A percentile compares a stretch with the other conserved stretches of the same genome.
Conservation (phyloP, 2,113 vertebrate genomes). For the Gulo gulo region DNA sequence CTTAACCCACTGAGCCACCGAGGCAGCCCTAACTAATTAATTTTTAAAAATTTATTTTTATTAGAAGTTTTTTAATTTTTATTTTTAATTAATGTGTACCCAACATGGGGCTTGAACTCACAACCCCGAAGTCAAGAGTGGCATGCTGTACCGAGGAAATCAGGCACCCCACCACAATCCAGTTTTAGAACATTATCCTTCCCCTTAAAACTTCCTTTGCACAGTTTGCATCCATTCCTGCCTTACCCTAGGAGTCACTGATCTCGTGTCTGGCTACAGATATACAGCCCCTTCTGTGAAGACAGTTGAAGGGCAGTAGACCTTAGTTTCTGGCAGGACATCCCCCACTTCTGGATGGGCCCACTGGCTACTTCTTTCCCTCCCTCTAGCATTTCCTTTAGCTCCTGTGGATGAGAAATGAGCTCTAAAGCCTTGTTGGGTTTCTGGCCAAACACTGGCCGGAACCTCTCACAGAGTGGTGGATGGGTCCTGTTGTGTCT, state of each 20-base stretch:
- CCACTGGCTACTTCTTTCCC: not conserved
- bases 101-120: not conserved
- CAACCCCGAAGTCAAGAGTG: not conserved
- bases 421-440: not conserved
- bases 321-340: not conserved
- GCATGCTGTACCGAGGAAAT: not conserved
- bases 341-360: not conserved
- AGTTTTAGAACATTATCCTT: not conserved
- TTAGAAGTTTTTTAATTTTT: not conserved
- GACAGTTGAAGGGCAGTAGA: not conserved
- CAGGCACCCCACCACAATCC: not conserved
- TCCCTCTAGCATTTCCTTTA: not conserved
- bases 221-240: not conserved
- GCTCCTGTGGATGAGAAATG: not conserved
- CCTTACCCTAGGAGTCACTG: not conserved
- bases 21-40: too few relatives aligned
- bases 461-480: not conserved
- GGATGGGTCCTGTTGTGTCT: accelerated
- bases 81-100: not conserved
- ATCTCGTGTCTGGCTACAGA: not conserved
- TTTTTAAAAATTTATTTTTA: too few relatives aligned
- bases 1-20: too few relatives aligned
- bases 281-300: not conserved
- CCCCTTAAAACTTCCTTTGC: not conserved
- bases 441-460: not conserved